Evolutionary conservation across 2,113 vertebrate species (phyloP).

Genomic region (Ictalurus punctatus): DNA sequence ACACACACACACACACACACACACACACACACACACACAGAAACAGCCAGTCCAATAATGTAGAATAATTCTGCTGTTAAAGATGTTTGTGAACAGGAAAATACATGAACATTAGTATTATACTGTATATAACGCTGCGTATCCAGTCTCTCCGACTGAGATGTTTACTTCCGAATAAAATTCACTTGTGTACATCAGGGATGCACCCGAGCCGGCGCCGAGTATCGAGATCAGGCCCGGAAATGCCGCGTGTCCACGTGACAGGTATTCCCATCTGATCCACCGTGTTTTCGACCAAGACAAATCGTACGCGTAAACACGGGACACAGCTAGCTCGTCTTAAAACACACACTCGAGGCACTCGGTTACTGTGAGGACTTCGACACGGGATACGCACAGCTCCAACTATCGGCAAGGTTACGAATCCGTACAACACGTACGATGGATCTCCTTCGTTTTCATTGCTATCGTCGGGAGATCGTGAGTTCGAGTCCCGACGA

Average conservation of each 20-base stretch:
- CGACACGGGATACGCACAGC: neutral
- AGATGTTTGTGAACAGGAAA: neutral
- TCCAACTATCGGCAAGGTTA: neutral
- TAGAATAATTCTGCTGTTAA: neutral
- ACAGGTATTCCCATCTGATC: neutral
- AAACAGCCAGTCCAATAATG: neutral
- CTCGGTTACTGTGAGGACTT: too few species aligned
- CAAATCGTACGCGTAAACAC: neutral
- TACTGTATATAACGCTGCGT: neutral
- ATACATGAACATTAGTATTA: neutral
- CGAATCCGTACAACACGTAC: too few species aligned
- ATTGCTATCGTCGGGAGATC: too few species aligned
- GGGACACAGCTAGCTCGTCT: neutral
- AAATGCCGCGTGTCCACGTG: neutral
- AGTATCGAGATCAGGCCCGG: neutral
- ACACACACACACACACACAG: neutral
- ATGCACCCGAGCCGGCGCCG: neutral
- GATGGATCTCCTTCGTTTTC: neutral
- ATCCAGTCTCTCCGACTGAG: neutral
- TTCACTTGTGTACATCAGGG: neutral
- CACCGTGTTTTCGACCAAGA: neutral
- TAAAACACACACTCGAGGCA: too few species aligned
- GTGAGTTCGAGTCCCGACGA: neutral
- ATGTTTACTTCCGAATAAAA: neutral
- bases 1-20: neutral